Conservation (phyloP, 1,140 invertebrate genomes). For the Eulimnadia texana region DNA sequence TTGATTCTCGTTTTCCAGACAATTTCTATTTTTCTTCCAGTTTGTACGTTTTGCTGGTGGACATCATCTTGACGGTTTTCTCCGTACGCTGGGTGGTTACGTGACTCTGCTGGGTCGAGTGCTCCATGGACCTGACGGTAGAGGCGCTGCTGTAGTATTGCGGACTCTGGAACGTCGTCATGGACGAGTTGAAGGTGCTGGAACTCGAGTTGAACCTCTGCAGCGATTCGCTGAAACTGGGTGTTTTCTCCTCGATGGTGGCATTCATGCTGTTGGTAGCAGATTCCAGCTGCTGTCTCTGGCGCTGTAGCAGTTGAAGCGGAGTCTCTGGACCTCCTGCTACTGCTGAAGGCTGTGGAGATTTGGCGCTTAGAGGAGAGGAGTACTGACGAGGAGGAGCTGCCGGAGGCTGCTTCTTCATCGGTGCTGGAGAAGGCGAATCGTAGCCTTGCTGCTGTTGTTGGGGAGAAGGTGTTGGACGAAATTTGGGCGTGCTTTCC, state of each 20-base stretch:
- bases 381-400: conserved; percentile 12
- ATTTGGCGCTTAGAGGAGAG: neutral
- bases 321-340: neutral
- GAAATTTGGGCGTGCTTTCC: neutral
- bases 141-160: conserved; percentile 14
- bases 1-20: too few species aligned
- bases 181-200: conserved; percentile 1
- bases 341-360: neutral
- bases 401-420: conserved; percentile 15
- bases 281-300: conserved; percentile 3
- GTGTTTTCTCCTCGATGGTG: conserved; percentile 6
- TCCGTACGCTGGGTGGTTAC: conserved; percentile 4
- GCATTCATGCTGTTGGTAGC: neutral
- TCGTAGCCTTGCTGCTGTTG: conserved; percentile 4
- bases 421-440: neutral
- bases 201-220: conserved; percentile 9
- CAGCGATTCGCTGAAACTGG: conserved; percentile 12
- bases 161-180: conserved; percentile 9
- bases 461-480: neutral
- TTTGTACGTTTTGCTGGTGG: neutral
- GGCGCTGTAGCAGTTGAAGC: neutral
- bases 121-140: conserved; percentile 1
- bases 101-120: neutral
- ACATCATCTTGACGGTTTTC: conserved; percentile 2
- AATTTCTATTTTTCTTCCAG: conserved; percentile 10